A percentile compares a stretch with the other conserved stretches of the same genome.
These are phyloP conservation scores for Pheosia tremula DNA, from an alignment of 2,888 invertebrate species.

Conservation along the genomic window DNA sequence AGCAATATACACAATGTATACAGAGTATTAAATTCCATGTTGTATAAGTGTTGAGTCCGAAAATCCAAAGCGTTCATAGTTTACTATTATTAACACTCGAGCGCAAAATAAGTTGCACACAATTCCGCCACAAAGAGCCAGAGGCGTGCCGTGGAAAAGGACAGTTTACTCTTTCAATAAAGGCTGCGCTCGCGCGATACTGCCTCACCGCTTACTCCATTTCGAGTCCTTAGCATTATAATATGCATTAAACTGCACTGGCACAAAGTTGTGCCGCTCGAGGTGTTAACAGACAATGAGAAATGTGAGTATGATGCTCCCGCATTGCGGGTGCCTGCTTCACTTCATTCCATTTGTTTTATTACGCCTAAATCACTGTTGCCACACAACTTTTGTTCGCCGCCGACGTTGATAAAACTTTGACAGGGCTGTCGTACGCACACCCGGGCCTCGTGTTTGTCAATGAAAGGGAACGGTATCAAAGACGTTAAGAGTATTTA, in stretches of 20 bases:
- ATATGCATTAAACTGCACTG: slow-evolving; percentile 82
- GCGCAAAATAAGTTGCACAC: slow-evolving; percentile 74
- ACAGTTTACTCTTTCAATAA: slow-evolving; percentile 83
- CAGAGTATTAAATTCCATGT: slow-evolving; percentile 57
- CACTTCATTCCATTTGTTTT: slow-evolving; percentile 76
- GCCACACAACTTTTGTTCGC: slow-evolving; percentile 67
- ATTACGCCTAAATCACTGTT: slow-evolving; percentile 81
- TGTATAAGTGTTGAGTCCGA: slow-evolving; percentile 58
- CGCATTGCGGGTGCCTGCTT: slow-evolving; percentile 74
- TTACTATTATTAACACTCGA: slow-evolving; percentile 73
- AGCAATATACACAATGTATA: slow-evolving; percentile 43
- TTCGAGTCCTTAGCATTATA: slow-evolving; percentile 79
- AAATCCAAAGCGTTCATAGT: slow-evolving; percentile 66
- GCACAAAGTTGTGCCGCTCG: slow-evolving; percentile 67
- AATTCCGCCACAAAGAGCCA: slow-evolving; percentile 74
- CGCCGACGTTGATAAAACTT: slow-evolving; percentile 73
- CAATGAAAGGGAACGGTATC: slow-evolving; percentile 78
- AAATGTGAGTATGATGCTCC: slow-evolving; percentile 78
- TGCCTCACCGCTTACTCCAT: slow-evolving; percentile 71
- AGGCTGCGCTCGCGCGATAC: slow-evolving; percentile 70
- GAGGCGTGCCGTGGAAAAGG: slow-evolving; percentile 77
- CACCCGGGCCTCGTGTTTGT: slow-evolving; percentile 67
- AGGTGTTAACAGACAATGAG: slow-evolving; percentile 77
- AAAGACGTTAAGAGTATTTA: slow-evolving; percentile 84
- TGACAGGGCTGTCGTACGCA: slow-evolving; percentile 76